Conservation (phyloP, 2,888 invertebrate genomes). For the Thecocarcelia acutangulata region DNA sequence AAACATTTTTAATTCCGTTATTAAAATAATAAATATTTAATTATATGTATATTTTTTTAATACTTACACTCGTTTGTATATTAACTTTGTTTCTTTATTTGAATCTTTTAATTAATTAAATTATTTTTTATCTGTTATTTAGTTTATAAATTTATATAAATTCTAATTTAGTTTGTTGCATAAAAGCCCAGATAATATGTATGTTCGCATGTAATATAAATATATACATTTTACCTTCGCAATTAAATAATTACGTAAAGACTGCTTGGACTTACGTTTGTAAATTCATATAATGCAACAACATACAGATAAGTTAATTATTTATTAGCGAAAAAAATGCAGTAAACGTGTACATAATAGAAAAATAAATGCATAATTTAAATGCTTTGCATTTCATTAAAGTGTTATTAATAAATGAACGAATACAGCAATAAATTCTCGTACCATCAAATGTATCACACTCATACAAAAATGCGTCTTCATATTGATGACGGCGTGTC, state of each 20-base stretch:
- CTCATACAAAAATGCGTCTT: neutral
- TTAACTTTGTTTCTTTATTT: conserved; percentile 1
- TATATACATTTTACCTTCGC: conserved; percentile 13
- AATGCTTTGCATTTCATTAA: conserved; percentile 43
- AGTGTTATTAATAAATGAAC: conserved; percentile 33
- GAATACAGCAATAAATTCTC: conserved; percentile 41
- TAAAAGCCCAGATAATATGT: conserved; percentile 28
- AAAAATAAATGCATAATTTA: conserved; percentile 57
- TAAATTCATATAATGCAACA: neutral
- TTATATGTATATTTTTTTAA: neutral
- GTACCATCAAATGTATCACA: neutral
- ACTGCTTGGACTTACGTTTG: conserved; percentile 3
- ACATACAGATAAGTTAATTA: too few species aligned
- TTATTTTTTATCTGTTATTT: conserved; percentile 16
- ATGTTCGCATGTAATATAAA: conserved; percentile 23
- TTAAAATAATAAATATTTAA: conserved; percentile 40
- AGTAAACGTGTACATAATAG: too few species aligned
- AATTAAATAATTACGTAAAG: conserved; percentile 23
- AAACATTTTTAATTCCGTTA: conserved; percentile 35
- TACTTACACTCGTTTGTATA: conserved; percentile 3
- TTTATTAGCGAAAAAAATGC: too few species aligned
- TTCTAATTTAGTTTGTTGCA: conserved; percentile 49
- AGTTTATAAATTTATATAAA: conserved; percentile 52
- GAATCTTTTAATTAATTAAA: conserved; percentile 20
- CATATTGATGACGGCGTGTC: too few species aligned